Percentiles rank a stretch among this genome's conserved stretches.
Conservation (phyloP, 1,140 invertebrate genomes). For the Lerema accius region DNA sequence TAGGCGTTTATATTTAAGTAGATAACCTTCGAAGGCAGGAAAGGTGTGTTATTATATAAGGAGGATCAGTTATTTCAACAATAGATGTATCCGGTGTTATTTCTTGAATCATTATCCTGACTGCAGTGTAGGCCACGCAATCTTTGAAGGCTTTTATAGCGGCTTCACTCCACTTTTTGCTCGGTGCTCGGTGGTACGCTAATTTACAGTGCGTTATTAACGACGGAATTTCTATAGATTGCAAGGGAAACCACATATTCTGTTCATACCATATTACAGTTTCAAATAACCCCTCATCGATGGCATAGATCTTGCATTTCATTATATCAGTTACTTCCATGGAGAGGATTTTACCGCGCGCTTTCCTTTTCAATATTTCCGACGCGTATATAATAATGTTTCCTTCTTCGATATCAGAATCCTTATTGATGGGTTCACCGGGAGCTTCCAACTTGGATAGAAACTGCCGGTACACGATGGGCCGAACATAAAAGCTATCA, state of each 20-base stretch:
- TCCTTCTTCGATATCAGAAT: neutral
- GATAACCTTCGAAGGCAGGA: neutral
- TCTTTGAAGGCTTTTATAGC: neutral
- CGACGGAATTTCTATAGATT: neutral
- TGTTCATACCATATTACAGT: neutral
- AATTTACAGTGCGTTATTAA: neutral
- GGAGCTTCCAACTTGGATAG: neutral
- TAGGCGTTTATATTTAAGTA: no score
- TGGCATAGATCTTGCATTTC: neutral
- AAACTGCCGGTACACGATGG: neutral
- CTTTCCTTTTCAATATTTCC: neutral
- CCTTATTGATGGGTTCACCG: neutral
- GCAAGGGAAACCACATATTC: neutral
- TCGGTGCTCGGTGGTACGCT: neutral
- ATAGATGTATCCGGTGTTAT: neutral
- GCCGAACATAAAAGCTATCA: neutral
- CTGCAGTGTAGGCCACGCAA: neutral
- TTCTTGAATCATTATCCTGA: neutral
- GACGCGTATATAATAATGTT: neutral
- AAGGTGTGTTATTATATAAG: neutral
- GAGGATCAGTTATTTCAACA: neutral
- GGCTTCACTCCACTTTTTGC: neutral
- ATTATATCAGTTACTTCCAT: neutral
- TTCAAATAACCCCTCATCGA: neutral
- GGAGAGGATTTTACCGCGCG: neutral